Evolutionary conservation across 2,113 vertebrate species (phyloP), one percentile per base, ranked within the genome.

Genomic region (Otocyon megalotis): DNA sequence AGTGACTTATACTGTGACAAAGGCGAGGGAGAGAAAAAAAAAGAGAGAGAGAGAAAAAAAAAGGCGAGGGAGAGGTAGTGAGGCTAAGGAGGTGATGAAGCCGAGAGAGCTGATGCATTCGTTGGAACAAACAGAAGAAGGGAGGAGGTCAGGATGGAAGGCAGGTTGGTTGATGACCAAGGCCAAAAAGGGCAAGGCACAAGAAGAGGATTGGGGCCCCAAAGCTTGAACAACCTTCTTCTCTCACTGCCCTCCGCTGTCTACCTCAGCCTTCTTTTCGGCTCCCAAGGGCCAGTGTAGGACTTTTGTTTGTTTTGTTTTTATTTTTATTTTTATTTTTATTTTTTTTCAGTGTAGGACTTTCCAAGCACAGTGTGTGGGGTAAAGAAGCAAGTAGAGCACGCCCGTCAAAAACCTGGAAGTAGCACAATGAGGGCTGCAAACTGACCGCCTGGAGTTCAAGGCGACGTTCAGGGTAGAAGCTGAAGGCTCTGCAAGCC

Each of bases 401-500:
- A 88, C 62, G 12, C 74, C 26, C n/a, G 6, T 85, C 53, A 53
- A 89, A 97, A 95, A 79, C 24, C 30, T 56, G 6, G 11, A 48
- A 79, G 17, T 7, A 72, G 19, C 26, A 72, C 56, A 69, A 28
- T 26, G 6, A 32, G 63, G 71, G 88, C 50, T 54, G 77, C 90
- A 60, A 1, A 35, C 63, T 5, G 0, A 96, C 65, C 56, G 82
- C 92, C 96, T 97, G 28, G n/a, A 2, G 1, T 92, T 97, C 89
- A 98, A 24, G 0, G 94, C 54, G 0, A 60, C 72, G 60, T 96
- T 96, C 83, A 56, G 62, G 30, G 88, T 71, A 93, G 76, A 90
- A 97, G 71, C 43, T 95, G 77, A 83, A 30, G 19, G 86, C 63
- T 94, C 63, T 94, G 80, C 67, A 96, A 43, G 94, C 63, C 65